Conservation (phyloP, 2,888 invertebrate species). For the Drosophila paramelanica region DNA sequence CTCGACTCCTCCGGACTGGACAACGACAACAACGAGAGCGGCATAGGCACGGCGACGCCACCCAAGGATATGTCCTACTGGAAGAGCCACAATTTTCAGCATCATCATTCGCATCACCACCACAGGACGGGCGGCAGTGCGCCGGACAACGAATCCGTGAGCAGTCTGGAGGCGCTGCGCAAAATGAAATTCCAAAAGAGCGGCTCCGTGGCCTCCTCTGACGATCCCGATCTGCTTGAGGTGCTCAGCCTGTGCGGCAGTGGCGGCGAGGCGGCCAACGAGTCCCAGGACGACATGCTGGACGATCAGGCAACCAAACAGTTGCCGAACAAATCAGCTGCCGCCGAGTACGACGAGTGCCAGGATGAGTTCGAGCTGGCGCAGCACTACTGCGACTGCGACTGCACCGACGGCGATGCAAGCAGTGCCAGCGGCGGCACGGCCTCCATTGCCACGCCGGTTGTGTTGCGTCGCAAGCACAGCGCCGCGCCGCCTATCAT, state of each 20-base stretch:
- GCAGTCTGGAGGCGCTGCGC: conserved; percentile 82
- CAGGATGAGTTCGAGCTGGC: conserved; percentile 81
- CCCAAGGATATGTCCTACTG: conserved; percentile 84
- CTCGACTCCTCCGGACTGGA: conserved; percentile 84
- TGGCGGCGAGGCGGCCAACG: conserved; percentile 78
- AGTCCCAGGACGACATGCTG: conserved; percentile 75
- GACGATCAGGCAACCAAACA: conserved; percentile 56
- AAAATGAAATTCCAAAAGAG: conserved; percentile 84
- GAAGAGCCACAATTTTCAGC: conserved; percentile 76
- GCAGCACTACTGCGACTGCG: conserved; percentile 80
- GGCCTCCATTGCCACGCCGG: conserved; percentile 62
- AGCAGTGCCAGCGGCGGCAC: conserved; percentile 71
- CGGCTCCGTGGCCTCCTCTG: conserved; percentile 83
- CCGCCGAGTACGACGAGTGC: conserved; percentile 73
- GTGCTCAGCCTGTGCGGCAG: conserved; percentile 83
- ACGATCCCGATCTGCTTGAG: conserved; percentile 84
- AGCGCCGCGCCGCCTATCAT: conserved; percentile 80
- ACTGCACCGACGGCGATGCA: conserved; percentile 81
- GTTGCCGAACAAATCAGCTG: conserved; percentile 31
- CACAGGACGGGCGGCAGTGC: conserved; percentile 55
- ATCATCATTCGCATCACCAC: conserved; percentile 65
- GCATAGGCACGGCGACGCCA: conserved; percentile 84
- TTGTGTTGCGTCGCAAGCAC: conserved; percentile 83
- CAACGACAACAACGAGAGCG: conserved; percentile 84
- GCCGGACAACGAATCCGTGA: conserved; percentile 82